phyloP scores from a whole-genome alignment of 2,888 invertebrate species.

The Andrena bucephala region DNA sequence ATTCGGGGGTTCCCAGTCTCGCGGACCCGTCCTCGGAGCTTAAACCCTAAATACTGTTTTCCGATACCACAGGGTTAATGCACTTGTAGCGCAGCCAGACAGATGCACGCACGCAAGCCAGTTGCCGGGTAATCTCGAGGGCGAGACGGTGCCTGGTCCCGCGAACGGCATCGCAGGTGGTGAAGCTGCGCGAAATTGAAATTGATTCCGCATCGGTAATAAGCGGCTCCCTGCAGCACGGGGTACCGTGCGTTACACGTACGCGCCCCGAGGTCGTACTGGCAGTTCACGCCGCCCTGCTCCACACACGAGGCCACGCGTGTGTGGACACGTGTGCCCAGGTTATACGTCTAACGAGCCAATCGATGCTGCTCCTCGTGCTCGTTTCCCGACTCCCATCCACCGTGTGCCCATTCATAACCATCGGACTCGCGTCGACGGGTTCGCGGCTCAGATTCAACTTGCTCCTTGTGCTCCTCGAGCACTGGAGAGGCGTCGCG shows the following conservation, averaged over 20 bases:
- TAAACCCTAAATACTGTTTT: neutral
- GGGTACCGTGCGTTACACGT: constrained; percentile 49
- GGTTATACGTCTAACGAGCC: constrained; percentile 57
- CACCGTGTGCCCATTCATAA: constrained; percentile 51
- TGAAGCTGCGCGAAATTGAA: constrained; percentile 76
- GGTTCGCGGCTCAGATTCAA: neutral
- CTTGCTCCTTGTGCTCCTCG: neutral
- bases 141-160: constrained; percentile 42
- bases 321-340: constrained; percentile 31
- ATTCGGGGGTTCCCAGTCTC: neutral
- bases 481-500: neutral
- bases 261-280: constrained; percentile 60
- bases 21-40: neutral
- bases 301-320: constrained; percentile 31
- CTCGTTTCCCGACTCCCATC: constrained; percentile 32
- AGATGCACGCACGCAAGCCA: constrained; percentile 18
- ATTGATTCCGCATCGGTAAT: constrained; percentile 78
- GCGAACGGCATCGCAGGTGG: constrained; percentile 68
- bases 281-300: constrained; percentile 31
- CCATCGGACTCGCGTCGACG: constrained; percentile 28
- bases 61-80: constrained; percentile 22
- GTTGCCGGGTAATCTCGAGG: constrained; percentile 58
- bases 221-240: constrained; percentile 67
- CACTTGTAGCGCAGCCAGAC: neutral
- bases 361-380: constrained; percentile 54